Base-by-base conservation (phyloP, 2,888 invertebrate species). In the Eulithis testata region DNA sequence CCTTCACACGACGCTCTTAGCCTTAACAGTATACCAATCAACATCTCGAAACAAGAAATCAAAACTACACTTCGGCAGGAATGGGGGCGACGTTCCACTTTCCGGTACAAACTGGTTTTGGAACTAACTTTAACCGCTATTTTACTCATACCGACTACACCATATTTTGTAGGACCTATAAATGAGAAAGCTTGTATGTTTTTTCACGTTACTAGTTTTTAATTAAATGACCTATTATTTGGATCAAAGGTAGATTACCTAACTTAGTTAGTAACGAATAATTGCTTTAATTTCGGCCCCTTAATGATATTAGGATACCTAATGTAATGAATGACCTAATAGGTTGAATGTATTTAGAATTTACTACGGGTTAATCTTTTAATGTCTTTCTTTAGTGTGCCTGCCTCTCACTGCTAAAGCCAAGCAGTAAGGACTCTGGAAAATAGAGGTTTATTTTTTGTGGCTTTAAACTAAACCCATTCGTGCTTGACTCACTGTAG, bases 51-150 rank as follows among this genome's bases (percentile, higher is more conserved):
- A 70, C 84, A 86, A 88, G 88, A 86, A 87, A 86, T 86, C 85
- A 87, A 85, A 84, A 78, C 79, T 81, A 80, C 79, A 77, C 80
- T 83, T 79, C 71, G 78, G 72, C 81, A 81, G 82, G 85, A 87
- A 89, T 86, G 90, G 78, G 91, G 88, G 84, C 91, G 88, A 82
- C 80, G 90, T 82, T 87, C 91, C 81, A 91, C 88, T 89, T 90
- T 84, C 85, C 80, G 85, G 77, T 76, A 72, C 64, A 73, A 90
- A 90, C 91, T 83, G 88, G 90, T 91, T 88, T 78, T 65, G 79
- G 74, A 79, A 81, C 81, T 78, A 76, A 82, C 79, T 78, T 70
- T 72, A 70, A 73, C 72, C 69, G 74, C 81, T 76, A 73, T 76
- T 78, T 76, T 80, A 77, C 79, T 73, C 55, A 79, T 77, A 76